These are phyloP conservation scores for Xerus inauris DNA, from an alignment of 2,113 vertebrate species.

Conservation along the genomic window DNA sequence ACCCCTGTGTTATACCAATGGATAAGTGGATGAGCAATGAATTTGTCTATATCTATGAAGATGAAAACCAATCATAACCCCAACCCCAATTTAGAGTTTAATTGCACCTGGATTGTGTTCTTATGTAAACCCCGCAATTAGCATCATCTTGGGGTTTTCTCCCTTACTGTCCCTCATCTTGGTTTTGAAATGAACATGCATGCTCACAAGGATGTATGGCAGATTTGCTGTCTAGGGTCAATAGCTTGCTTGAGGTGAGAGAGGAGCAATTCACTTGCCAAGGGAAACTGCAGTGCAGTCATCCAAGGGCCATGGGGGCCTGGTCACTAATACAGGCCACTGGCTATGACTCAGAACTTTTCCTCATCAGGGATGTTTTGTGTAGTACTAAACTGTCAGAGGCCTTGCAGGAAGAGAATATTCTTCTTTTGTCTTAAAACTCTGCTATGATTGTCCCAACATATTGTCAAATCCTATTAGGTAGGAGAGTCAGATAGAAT, in stretches of 20 bases:
- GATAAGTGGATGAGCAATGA: background rate
- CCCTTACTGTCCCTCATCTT: background rate
- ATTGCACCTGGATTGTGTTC: background rate
- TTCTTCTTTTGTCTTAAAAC: constrained; percentile 23
- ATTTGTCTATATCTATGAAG: background rate
- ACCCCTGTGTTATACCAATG: background rate
- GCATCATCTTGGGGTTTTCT: background rate
- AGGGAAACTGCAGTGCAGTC: background rate
- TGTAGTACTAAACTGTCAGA: background rate
- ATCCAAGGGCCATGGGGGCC: background rate
- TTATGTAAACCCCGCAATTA: background rate
- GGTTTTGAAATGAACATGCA: background rate
- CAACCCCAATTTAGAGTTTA: background rate
- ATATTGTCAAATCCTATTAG: background rate
- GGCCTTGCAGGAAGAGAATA: background rate
- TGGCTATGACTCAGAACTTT: background rate
- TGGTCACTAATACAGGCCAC: background rate
- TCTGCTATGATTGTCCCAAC: background rate
- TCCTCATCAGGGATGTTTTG: background rate
- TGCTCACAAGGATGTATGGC: background rate
- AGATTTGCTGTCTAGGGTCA: background rate
- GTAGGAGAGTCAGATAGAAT: background rate
- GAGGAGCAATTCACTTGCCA: background rate
- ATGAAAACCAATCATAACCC: background rate
- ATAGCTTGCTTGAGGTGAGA: background rate